Base-by-base conservation (phyloP, 2,113 vertebrate species). In the Cheirogaleus medius region DNA sequence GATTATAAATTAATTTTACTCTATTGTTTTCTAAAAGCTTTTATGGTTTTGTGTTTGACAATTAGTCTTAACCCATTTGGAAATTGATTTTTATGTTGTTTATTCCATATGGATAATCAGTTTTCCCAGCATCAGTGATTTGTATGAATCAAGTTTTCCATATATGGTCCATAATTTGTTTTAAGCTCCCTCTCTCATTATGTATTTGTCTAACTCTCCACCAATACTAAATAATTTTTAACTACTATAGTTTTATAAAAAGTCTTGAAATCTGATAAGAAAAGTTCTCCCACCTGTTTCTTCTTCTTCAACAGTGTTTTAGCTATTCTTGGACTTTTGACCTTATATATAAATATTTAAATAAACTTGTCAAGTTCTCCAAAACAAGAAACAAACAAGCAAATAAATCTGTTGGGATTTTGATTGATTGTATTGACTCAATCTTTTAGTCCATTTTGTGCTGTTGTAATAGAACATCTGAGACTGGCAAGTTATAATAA, bases 321-420 rank as follows among this genome's bases (percentile, higher is more conserved):
- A 68, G 29, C 39, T 90, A 39, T 96, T 71, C 27, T 86, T 94
- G 8, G 39, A 77, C 23, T 29, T 96, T 90, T 81, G 49, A 82
- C 42, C 37, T 56, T 64, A 71, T 64, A 60, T 85, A 76, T 92
- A 93, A 92, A 77, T 87, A 95, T 81, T 94, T 95, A 78, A 93
- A 92, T 80, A 85, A 94, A 86, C 17, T 78, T 74, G 0, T 13
- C 34, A 94, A 29, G 10, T 93, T 94, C 42, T 93, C 27, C 14
- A 89, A 73, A 94, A 84, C 15, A 39, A 74, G 78, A 66, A 95
- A 58, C 37, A 85, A 60, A 58, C 34, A 71, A 42, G 10, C 27
- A 74, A 91, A 47, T 15, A 64, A 83, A 66, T 27, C 37, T 42
- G 1, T 42, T 92, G 47, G 23, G 42, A 90, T 90, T 90, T 29